These are phyloP conservation scores for Tachysurus vachellii DNA, from an alignment of 2,113 vertebrate species.

Conservation along the genomic window DNA sequence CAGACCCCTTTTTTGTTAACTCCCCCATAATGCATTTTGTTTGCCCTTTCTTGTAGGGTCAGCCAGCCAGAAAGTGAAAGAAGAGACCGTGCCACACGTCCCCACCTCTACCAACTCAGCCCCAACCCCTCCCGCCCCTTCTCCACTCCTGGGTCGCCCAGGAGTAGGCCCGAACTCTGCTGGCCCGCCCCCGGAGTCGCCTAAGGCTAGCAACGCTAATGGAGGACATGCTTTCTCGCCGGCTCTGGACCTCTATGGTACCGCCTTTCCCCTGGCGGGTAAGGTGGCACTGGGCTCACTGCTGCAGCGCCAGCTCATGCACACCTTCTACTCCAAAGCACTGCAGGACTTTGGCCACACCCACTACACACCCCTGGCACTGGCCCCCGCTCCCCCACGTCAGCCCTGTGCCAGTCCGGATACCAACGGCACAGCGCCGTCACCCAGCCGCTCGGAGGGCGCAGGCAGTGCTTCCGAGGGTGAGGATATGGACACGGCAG, in stretches of 20 bases:
- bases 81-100: conserved; percentile 75
- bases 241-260: conserved; percentile 89
- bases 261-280: conserved; percentile 85
- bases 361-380: conserved; percentile 88
- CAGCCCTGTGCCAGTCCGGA: conserved; percentile 83
- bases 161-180: conserved; percentile 66
- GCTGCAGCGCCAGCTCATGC: conserved; percentile 92
- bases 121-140: conserved; percentile 70
- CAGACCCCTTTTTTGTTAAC: conserved; percentile 81
- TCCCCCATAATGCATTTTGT: conserved; percentile 99
- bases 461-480: conserved; percentile 85
- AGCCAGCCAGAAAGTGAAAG: conserved; percentile 89
- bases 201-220: conserved; percentile 87
- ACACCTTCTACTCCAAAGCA: conserved; percentile 94
- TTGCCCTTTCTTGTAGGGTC: conserved; percentile 84
- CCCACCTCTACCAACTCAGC: conserved; percentile 61
- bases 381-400: conserved; percentile 86
- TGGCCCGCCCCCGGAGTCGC: conserved; percentile 83
- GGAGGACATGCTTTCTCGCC: conserved; percentile 90
- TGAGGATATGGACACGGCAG: conserved; percentile 90
- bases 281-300: conserved; percentile 93
- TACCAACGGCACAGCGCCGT: conserved; percentile 85
- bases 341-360: conserved; percentile 88
- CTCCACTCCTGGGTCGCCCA: conserved; percentile 81
- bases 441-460: conserved; percentile 88